Evolutionary conservation across 2,797 vertebrate genomes (phyloP), one percentile per base, ranked within the genome.

Genomic region (Oryzias dopingdopingensis): DNA sequence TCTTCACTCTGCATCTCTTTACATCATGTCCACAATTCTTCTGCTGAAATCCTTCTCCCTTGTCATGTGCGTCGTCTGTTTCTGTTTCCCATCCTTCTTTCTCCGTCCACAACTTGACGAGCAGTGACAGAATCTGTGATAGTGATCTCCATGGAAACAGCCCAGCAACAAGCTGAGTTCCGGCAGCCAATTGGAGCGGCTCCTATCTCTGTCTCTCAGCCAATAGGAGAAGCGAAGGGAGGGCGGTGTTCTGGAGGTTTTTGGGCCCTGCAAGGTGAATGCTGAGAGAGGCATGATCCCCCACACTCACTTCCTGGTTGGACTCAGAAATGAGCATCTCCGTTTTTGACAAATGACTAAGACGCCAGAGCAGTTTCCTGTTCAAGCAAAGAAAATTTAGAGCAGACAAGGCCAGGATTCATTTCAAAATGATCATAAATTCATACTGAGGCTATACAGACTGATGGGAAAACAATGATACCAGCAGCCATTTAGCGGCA

Each of bases 101-200:
- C 48, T 48, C 47, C 18, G 6, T 46, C 63, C 46, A 37, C 18
- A 24, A 62, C 48, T 55, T 56, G 60, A 80, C 63, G 57, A 70
- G 40, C 40, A 1, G 1, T 42, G n/a, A 4, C 32, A 51, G 32
- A 67, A 65, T 29, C 32, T 42, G 56, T 41, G 73, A 89, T 86
- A 80, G 69, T 63, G 76, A 90, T 90, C 83, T 74, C 90, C 88
- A 91, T 88, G 86, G 88, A 89, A 91, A 92, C 90, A 89, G 80
- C 90, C 86, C 85, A 83, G 89, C 88, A 91, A 92, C 88, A 90
- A 86, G 80, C 86, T 88, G 62, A 17, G 40, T 64, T 56, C 61
- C 23, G 6, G 18, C 49, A 60, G 41, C 90, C 90, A 91, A 90
- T 91, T 63, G 14, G 57, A 77, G 66, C 22, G 10, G 1, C 16